phyloP scores from a whole-genome alignment of 2,113 vertebrate species.

The Dendrocopos noguchii region DNA sequence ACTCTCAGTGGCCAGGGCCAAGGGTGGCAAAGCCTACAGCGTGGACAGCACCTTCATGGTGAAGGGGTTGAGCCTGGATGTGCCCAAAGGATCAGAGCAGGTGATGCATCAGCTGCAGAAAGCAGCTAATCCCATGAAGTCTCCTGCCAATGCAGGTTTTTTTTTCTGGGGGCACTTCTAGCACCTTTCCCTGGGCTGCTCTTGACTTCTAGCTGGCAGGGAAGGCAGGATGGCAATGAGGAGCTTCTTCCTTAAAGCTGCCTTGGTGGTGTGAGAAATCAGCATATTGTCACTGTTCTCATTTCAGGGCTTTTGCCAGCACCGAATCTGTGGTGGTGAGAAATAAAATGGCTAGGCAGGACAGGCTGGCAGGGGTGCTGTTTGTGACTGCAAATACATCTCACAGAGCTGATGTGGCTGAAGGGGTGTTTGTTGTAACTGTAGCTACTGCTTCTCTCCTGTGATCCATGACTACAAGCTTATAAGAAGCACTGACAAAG shows the following conservation, averaged over 20 bases:
- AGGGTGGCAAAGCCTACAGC: not conserved
- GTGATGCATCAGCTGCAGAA: not conserved
- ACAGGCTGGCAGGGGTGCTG: not conserved
- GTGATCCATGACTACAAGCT: not conserved
- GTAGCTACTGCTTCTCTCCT: not conserved
- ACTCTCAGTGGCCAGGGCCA: not conserved
- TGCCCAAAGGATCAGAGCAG: not conserved
- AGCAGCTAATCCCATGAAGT: not conserved
- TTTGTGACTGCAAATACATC: not conserved
- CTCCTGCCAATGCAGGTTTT: not conserved
- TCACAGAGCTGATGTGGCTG: not conserved
- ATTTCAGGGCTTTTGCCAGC: not conserved
- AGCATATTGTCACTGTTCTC: not conserved
- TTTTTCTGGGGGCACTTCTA: not conserved
- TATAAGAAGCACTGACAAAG: not conserved
- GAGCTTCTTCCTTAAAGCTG: not conserved
- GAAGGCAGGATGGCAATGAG: not conserved
- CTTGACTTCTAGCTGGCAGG: not conserved
- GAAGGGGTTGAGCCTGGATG: fast-evolving
- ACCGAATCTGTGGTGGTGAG: not conserved
- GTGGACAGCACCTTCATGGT: not conserved
- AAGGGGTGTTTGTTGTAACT: not conserved
- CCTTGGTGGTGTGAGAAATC: not conserved
- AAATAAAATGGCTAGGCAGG: not conserved
- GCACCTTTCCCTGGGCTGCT: not conserved